Evolutionary conservation across 2,888 invertebrate genomes (phyloP).

Genomic region (Smittia aterrima): DNA sequence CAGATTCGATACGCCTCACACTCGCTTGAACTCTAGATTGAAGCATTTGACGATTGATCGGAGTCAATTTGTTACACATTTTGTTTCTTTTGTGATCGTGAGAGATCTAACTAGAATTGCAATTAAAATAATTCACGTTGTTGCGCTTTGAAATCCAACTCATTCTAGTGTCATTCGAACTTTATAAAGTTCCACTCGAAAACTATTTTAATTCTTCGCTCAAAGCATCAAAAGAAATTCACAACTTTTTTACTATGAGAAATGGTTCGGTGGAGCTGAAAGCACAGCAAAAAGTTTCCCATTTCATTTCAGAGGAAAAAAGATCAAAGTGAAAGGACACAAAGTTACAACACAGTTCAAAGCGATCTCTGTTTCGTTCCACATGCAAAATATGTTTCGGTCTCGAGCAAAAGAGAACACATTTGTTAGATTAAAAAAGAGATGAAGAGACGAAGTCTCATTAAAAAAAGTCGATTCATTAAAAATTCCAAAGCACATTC

Average conservation of each 20-base stretch:
- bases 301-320: neutral
- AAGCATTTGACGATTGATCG: neutral
- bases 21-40: neutral
- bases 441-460: neutral
- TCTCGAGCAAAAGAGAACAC: neutral
- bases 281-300: constrained; percentile 7
- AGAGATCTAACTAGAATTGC: too few relatives aligned
- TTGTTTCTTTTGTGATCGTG: neutral
- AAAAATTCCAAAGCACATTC: constrained; percentile 12
- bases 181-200: neutral
- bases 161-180: too few relatives aligned
- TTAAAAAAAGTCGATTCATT: constrained; percentile 1
- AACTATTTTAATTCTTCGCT: neutral
- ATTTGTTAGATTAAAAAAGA: constrained; percentile 35
- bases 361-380: constrained; percentile 8
- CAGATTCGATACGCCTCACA: neutral
- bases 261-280: neutral
- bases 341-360: constrained; percentile 25
- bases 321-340: constrained; percentile 39
- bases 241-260: neutral
- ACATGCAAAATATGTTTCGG: constrained; percentile 24
- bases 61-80: constrained; percentile 19
- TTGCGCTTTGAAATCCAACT: too few relatives aligned
- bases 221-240: constrained; percentile 7
- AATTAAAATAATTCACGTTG: too few relatives aligned